Percentiles rank a stretch among this genome's conserved stretches.
phyloP scores from a whole-genome alignment of 92 coral and sea anemone species.

The Porites divaricata region DNA sequence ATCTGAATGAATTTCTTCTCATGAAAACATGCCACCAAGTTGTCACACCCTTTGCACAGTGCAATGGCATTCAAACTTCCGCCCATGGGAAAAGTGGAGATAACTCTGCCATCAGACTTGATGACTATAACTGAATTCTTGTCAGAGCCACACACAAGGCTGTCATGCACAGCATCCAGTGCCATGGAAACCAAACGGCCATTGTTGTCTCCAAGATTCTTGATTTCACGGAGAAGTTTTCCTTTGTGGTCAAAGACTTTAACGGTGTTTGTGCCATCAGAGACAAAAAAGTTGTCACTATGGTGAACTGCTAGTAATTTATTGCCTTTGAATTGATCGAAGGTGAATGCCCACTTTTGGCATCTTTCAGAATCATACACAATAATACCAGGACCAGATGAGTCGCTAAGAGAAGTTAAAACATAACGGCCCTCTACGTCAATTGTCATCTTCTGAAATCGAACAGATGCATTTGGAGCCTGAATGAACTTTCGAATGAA shows the following conservation, averaged over 20 bases:
- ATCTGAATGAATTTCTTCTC: constrained; percentile 30
- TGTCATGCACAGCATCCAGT: constrained; percentile 16
- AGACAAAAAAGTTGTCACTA: constrained; percentile 25
- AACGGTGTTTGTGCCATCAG: constrained; percentile 18
- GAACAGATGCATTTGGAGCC: constrained; percentile 29
- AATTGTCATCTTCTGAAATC: constrained; percentile 28
- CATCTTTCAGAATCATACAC: constrained; percentile 34
- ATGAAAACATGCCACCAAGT: constrained; percentile 31
- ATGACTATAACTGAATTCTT: constrained; percentile 17
- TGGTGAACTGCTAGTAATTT: constrained; percentile 25
- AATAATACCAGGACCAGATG: constrained; percentile 25
- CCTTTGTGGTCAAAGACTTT: constrained; percentile 36
- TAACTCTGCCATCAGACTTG: constrained; percentile 20
- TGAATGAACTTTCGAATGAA: constrained; percentile 35
- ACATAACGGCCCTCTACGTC: constrained; percentile 30
- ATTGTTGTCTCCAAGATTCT: background rate
- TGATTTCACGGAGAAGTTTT: constrained; percentile 15
- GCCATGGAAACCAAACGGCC: constrained; percentile 1
- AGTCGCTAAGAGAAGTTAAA: constrained; percentile 11
- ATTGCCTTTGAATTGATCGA: background rate
- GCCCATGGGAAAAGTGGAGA: constrained; percentile 23
- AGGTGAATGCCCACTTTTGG: constrained; percentile 32
- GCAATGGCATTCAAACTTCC: constrained; percentile 30
- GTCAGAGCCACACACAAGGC: constrained; percentile 30
- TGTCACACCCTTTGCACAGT: constrained; percentile 28